Evolutionary conservation across 2,113 vertebrate genomes (phyloP).

Genomic region (Micronycteris hirsuta): DNA sequence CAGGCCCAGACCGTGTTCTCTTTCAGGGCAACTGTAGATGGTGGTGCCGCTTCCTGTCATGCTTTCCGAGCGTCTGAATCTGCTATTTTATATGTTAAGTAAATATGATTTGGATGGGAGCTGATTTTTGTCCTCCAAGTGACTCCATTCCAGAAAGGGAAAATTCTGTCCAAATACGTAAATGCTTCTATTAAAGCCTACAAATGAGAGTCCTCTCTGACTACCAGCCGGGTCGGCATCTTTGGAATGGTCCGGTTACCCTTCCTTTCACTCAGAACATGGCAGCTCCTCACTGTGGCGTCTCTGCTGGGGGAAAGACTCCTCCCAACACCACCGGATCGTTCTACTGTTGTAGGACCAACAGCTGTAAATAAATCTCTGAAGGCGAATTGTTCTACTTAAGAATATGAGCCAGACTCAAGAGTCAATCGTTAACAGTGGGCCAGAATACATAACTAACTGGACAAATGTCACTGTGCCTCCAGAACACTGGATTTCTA

Average conservation of each 20-base stretch:
- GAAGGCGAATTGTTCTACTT: neutral
- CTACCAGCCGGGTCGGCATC: neutral
- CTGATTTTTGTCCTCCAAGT: neutral
- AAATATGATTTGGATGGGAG: neutral
- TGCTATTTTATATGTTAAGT: neutral
- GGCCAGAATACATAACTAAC: neutral
- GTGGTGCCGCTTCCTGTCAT: neutral
- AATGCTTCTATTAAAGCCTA: neutral
- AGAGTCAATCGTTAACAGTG: neutral
- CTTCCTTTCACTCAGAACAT: neutral
- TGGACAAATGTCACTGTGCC: neutral
- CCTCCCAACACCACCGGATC: neutral
- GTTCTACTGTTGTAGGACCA: neutral
- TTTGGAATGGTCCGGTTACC: neutral
- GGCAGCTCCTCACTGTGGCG: neutral
- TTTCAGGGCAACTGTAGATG: neutral
- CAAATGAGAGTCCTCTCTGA: neutral
- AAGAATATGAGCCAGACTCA: neutral
- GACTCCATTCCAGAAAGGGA: neutral
- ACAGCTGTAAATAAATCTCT: neutral
- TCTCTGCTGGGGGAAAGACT: neutral
- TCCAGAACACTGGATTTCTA: neutral
- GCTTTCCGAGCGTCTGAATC: neutral
- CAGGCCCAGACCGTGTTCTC: neutral
- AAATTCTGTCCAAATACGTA: neutral